Evolutionary conservation across 2,888 invertebrate species (phyloP).

Genomic region (Hirtodrosophila histrioides): DNA sequence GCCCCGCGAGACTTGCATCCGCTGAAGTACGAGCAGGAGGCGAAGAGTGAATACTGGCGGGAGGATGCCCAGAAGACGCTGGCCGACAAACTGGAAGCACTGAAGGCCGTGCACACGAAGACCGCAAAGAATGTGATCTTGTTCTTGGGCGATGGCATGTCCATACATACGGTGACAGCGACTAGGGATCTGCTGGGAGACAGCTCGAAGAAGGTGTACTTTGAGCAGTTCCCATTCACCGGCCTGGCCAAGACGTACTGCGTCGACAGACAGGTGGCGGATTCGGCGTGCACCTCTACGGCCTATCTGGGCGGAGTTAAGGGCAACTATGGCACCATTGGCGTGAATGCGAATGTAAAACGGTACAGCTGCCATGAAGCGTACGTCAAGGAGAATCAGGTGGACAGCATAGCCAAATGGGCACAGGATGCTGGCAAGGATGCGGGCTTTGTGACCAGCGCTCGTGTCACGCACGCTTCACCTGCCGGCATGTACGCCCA

Average conservation of each 20-base stretch:
- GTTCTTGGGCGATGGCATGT: constrained; percentile 92
- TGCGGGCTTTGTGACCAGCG: constrained; percentile 90
- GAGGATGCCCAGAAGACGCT: constrained; percentile 79
- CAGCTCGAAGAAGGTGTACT: constrained; percentile 86
- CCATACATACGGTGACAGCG: constrained; percentile 88
- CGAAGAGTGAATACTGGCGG: constrained; percentile 78
- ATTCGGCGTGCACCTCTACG: constrained; percentile 93
- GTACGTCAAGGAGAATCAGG: constrained; percentile 85
- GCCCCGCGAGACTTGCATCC: constrained; percentile 11
- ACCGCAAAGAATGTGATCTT: constrained; percentile 87
- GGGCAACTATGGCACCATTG: constrained; percentile 90
- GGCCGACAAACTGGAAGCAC: constrained; percentile 67
- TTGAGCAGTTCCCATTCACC: constrained; percentile 87
- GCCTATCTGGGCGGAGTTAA: constrained; percentile 92
- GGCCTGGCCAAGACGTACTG: constrained; percentile 89
- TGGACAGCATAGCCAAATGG: constrained; percentile 89
- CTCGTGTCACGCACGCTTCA: constrained; percentile 91
- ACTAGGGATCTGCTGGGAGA: constrained; percentile 88
- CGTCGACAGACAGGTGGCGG: constrained; percentile 90
- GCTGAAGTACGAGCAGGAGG: constrained; percentile 70
- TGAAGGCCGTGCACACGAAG: constrained; percentile 58
- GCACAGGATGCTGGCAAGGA: constrained; percentile 88
- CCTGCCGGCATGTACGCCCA: constrained; percentile 91
- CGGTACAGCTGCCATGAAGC: constrained; percentile 88
- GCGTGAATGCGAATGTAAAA: constrained; percentile 88